Conservation (phyloP, 2,797 vertebrate genomes). For the Bucorvus abyssinicus region DNA sequence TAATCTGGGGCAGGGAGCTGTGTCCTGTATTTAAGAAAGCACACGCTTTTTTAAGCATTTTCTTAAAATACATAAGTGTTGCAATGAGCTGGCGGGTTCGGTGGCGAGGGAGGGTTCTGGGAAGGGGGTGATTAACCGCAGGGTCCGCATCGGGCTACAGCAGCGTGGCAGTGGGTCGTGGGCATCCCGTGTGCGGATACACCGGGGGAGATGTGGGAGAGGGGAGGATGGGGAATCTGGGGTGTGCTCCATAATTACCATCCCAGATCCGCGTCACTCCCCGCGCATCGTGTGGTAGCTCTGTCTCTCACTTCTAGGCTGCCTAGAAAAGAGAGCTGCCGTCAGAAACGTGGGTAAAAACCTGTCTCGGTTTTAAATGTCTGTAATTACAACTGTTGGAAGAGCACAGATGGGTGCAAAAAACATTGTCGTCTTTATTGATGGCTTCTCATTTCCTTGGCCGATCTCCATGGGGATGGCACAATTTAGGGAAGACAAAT, state of each 20-base stretch:
- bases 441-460: constrained; percentile 42
- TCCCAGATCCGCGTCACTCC: neutral
- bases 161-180: neutral
- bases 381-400: constrained; percentile 21
- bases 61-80: neutral
- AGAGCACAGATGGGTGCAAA: constrained; percentile 46
- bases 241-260: fast-evolving
- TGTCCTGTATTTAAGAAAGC: neutral
- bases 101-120: fast-evolving
- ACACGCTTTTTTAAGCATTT: neutral
- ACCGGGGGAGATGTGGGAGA: neutral
- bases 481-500: constrained; percentile 25
- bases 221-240: neutral
- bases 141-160: neutral
- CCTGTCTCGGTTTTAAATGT: neutral
- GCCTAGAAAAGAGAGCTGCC: neutral
- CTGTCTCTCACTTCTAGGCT: neutral
- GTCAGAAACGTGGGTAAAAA: neutral
- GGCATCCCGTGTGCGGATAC: neutral
- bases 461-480: neutral
- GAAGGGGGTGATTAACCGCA: neutral
- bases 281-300: neutral
- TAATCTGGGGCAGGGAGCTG: neutral
- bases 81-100: neutral
- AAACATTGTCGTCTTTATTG: constrained; percentile 1